Base-by-base conservation (phyloP, 1,140 invertebrate genomes). In the Drosophila ohnishii region DNA sequence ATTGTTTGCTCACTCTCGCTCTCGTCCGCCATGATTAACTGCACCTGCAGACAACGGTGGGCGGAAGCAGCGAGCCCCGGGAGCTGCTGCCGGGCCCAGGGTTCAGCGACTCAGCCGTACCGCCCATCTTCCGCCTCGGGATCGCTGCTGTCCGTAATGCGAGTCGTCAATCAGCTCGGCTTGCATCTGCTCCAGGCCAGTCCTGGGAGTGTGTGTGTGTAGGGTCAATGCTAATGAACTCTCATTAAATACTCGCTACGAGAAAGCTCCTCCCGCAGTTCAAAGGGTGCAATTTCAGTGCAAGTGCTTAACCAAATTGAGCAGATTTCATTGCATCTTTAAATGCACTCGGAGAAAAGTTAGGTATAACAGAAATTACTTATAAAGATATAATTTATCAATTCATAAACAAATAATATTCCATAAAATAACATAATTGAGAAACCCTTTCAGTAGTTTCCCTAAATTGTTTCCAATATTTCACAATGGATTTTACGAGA, bases 151-250 rank as follows among this genome's bases (percentile, higher is more conserved):
- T 34, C 67, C 65, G 69, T 84, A 91, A 66, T 90, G 65, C 55
- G 69, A 71, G 61, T 87, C 90, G 77, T 91, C 87, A 74, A 91
- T 80, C 69, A 94, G 93, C 30, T 77, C 65, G 3, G 85, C 83
- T 79, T 94, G 94, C 14, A 93, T 92, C n/a, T 94, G 94, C 78
- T 75, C 37, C 44, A 42, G 55, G 30, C 64, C 45, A 37, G 32
- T 32, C 28, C 34, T 55, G 59, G 58, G 64, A 14, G 48, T 42
- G 28, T 37, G 13, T 37, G 13, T 51, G 30, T 42, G 39, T 51
- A 37, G 56, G 69, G 75, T 76, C 78, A 80, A 86, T 81, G 81
- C 64, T 86, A 85, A 86, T 85, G 82, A 80, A 66, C 62, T 34
- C 32, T 67, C 83, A 82, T 85, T 87, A 85, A 85, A 78, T 71